Conservation (phyloP, 1,140 invertebrate species). For the Marisa cornuarietis region DNA sequence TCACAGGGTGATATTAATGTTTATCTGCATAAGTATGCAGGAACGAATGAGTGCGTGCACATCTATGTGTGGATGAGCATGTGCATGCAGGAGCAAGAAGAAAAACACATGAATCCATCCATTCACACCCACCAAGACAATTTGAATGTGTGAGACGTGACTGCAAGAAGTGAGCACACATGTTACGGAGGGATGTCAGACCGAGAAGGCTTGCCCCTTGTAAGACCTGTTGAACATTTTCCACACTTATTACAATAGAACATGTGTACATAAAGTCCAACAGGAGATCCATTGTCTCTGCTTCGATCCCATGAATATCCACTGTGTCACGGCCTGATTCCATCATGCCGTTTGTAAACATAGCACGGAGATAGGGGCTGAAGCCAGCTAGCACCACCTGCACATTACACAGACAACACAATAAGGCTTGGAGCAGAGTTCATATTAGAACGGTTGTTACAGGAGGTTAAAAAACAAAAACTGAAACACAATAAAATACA, state of each 20-base stretch:
- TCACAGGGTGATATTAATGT: too few species aligned
- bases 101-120: too few species aligned
- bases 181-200: conserved; percentile 59
- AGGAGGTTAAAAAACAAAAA: too few species aligned
- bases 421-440: not conserved
- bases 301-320: conserved; percentile 81
- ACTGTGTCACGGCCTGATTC: conserved; percentile 74
- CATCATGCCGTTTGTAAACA: conserved; percentile 65
- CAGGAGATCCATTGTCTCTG: conserved; percentile 79
- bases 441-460: too few species aligned
- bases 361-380: conserved; percentile 61
- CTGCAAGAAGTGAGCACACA: conserved; percentile 60
- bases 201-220: conserved; percentile 64
- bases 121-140: conserved; percentile 52
- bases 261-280: conserved; percentile 92
- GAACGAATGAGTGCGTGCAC: not conserved
- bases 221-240: conserved; percentile 89
- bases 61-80: not conserved
- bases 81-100: not conserved
- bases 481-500: too few species aligned
- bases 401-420: not conserved
- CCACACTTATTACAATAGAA: conserved; percentile 72
- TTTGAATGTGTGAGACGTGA: conserved; percentile 58
- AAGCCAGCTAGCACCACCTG: conserved; percentile 59
- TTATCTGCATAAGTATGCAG: too few species aligned